A percentile compares a stretch with the other conserved stretches of the same genome.
Conservation (phyloP, 2,888 invertebrate species). For the Eretmocerus hayati region DNA sequence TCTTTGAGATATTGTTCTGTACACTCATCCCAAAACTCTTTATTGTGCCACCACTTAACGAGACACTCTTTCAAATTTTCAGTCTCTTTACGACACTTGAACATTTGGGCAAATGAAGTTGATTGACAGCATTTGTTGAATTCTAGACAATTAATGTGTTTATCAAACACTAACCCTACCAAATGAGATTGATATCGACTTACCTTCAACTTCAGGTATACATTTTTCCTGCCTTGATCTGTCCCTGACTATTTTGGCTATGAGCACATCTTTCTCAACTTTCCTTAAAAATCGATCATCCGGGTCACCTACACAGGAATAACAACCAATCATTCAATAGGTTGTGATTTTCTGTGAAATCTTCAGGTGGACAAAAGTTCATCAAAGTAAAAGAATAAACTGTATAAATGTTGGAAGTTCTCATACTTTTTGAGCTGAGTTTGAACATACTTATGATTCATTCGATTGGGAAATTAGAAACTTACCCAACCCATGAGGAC, state of each 20-base stretch:
- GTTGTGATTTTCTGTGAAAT: not conserved
- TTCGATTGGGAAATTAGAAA: not conserved
- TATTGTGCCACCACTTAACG: slow-evolving; percentile 68
- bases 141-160: slow-evolving; percentile 33
- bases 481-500: slow-evolving; percentile 55
- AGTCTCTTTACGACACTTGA: slow-evolving; percentile 70
- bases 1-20: slow-evolving; percentile 74
- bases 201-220: slow-evolving; percentile 59
- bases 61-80: slow-evolving; percentile 63
- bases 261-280: slow-evolving; percentile 81
- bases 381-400: not conserved
- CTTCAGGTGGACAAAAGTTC: not conserved
- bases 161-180: slow-evolving; percentile 2
- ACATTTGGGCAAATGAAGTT: slow-evolving; percentile 61
- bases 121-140: slow-evolving; percentile 60
- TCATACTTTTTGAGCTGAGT: not conserved
- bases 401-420: not conserved
- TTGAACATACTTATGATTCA: not conserved
- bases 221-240: slow-evolving; percentile 77
- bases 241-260: slow-evolving; percentile 84
- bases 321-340: not conserved
- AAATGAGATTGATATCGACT: not conserved
- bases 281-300: slow-evolving; percentile 73
- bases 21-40: slow-evolving; percentile 66
- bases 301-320: slow-evolving; percentile 67